phyloP scores from a whole-genome alignment of 2,113 vertebrate species.

The Pristiophorus japonicus region DNA sequence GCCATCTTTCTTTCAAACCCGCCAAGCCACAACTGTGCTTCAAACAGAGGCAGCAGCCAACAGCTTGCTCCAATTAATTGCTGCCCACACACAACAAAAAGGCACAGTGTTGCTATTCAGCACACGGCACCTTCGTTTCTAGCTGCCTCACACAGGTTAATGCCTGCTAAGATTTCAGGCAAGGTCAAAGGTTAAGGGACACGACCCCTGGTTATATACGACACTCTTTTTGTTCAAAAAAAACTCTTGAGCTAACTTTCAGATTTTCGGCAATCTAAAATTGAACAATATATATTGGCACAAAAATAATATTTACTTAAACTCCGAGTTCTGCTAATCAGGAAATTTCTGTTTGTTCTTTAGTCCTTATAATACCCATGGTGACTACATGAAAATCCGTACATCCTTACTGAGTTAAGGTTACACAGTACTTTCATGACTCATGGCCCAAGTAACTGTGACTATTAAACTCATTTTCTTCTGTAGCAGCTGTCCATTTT shows the following conservation, averaged over 20 bases:
- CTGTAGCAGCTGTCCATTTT: background rate
- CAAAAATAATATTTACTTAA: conserved; percentile 6
- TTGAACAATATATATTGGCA: background rate
- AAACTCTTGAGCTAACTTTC: background rate
- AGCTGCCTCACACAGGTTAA: background rate
- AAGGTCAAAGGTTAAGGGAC: background rate
- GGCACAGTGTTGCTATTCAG: background rate
- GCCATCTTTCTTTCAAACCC: background rate
- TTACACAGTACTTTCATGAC: background rate
- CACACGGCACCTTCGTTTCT: too few relatives aligned
- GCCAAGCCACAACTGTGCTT: background rate
- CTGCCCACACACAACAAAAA: background rate
- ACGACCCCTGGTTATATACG: background rate
- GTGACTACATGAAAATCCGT: background rate
- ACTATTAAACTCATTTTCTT: background rate
- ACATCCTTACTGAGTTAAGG: background rate
- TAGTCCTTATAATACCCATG: background rate
- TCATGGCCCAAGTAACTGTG: background rate
- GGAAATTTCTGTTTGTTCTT: background rate
- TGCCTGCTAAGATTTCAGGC: background rate
- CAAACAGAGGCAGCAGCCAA: background rate
- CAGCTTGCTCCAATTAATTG: background rate
- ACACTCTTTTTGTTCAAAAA: background rate
- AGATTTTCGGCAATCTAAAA: background rate
- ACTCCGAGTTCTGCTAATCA: background rate